Evolutionary conservation across 2,888 invertebrate genomes (phyloP).

Genomic region (Rhynchonema sp.): DNA sequence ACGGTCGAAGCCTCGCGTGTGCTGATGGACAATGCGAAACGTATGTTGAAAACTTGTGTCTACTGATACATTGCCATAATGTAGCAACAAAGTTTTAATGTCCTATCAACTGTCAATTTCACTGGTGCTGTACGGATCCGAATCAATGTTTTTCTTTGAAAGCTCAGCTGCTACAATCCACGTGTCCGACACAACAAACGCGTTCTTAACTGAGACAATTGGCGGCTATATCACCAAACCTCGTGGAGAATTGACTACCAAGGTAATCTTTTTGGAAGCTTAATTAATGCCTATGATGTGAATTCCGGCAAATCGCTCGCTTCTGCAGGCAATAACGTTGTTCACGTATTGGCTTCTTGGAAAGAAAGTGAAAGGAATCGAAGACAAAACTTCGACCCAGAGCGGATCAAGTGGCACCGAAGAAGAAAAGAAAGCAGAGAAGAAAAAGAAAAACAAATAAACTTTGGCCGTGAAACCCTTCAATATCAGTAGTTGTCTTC

Average conservation of each 20-base stretch:
- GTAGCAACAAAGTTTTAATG: too few species aligned
- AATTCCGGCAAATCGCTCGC: too few species aligned
- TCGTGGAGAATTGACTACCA: conserved; percentile 19
- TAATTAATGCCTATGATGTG: background rate
- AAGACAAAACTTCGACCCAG: background rate
- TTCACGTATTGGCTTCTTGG: background rate
- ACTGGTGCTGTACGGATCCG: too few species aligned
- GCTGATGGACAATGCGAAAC: background rate
- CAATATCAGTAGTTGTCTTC: too few species aligned
- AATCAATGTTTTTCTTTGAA: too few species aligned
- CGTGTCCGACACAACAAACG: conserved; percentile 8
- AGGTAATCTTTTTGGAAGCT: too few species aligned
- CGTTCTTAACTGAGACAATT: conserved; percentile 10
- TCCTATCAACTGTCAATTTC: too few species aligned
- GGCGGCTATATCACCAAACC: conserved; percentile 15
- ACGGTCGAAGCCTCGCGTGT: background rate
- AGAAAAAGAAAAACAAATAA: background rate
- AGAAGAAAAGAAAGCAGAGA: background rate
- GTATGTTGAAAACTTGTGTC: too few species aligned
- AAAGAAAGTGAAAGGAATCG: background rate
- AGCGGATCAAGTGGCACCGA: background rate
- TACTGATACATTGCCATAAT: too few species aligned
- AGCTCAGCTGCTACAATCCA: conserved; percentile 11
- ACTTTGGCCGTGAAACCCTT: too few species aligned
- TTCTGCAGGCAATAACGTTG: background rate